Evolutionary conservation across 2,113 vertebrate genomes (phyloP), one percentile per base, ranked within the genome.

Genomic region (Corapipo altera): DNA sequence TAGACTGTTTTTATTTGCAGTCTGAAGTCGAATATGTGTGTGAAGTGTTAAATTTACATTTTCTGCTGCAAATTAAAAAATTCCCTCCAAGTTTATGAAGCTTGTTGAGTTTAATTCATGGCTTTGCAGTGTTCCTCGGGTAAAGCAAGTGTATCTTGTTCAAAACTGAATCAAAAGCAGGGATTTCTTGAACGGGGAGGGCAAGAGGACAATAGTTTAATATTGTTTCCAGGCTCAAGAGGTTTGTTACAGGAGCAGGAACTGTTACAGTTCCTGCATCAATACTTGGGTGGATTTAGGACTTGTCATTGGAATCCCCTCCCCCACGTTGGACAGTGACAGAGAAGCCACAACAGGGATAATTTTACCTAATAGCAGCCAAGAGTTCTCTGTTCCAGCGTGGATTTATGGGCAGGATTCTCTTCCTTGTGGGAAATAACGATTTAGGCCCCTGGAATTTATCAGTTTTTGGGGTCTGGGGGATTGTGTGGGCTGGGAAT

Each of bases 331-430:
- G 91, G 80, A 52, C 76, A 82, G 88, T 86, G 89, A 64, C 28
- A 0, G 91, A 51, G 71, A 76, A 91, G 66, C 58, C 1, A 5
- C 70, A 80, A 81, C 65, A 61, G 76, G 85, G 84, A 88, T 96
- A 93, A 92, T 94, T 96, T 97, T 77, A 88, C 91, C 76, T 51
- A 37, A 33, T n/a, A 52, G 92, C 62, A 89, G 93, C 92, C 93
- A 75, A 73, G 94, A 73, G 46, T 71, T 91, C 71, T 95, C 93
- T 37, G 22, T 87, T 37, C 32, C 95, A 78, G 32, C 7, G 76
- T 79, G 43, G 67, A 3, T 83, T 78, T 91, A 37, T 69, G 89
- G 81, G 21, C 77, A 72, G 75, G 67, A 21, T 64, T 88, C 67
- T 71, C 46, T 62, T 39, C 23, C 86, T 26, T 12, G 43, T 35